These are phyloP conservation scores for Drosophila maculinotata DNA, from an alignment of 2,888 invertebrate genomes.

Conservation along the genomic window DNA sequence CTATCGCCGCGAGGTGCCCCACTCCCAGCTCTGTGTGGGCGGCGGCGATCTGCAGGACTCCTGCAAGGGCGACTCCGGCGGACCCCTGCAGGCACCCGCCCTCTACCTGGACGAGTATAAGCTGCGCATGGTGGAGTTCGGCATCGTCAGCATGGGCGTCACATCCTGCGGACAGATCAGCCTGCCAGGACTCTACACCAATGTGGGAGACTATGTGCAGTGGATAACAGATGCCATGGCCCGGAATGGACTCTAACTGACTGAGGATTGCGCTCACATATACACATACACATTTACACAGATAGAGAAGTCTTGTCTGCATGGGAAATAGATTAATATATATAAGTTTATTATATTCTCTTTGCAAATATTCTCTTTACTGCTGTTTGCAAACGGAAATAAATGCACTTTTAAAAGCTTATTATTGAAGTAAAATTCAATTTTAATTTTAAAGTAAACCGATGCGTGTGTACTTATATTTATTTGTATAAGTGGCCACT, in stretches of 20 bases:
- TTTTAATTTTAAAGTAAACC: no score
- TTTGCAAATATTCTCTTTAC: no score
- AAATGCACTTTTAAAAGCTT: no score
- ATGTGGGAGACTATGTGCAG: constrained; percentile 85
- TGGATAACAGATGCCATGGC: constrained; percentile 85
- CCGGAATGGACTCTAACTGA: constrained; percentile 45
- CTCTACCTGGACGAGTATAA: constrained; percentile 53
- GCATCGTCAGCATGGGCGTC: constrained; percentile 88
- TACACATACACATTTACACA: no score
- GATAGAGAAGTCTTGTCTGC: neutral
- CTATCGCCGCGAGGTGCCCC: constrained; percentile 50
- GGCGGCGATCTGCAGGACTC: constrained; percentile 74
- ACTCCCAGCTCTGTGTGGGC: constrained; percentile 86
- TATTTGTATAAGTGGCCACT: no score
- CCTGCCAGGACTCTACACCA: constrained; percentile 87
- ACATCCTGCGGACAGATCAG: constrained; percentile 86
- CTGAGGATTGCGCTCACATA: neutral
- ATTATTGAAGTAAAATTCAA: no score
- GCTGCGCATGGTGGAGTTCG: constrained; percentile 82
- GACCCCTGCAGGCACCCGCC: constrained; percentile 72
- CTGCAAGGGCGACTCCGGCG: constrained; percentile 82
- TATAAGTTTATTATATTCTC: no score
- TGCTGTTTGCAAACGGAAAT: no score
- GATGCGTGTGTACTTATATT: no score
- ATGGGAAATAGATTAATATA: no score